phyloP scores from a whole-genome alignment of 2,113 vertebrate species.

The Macquaria australasica region DNA sequence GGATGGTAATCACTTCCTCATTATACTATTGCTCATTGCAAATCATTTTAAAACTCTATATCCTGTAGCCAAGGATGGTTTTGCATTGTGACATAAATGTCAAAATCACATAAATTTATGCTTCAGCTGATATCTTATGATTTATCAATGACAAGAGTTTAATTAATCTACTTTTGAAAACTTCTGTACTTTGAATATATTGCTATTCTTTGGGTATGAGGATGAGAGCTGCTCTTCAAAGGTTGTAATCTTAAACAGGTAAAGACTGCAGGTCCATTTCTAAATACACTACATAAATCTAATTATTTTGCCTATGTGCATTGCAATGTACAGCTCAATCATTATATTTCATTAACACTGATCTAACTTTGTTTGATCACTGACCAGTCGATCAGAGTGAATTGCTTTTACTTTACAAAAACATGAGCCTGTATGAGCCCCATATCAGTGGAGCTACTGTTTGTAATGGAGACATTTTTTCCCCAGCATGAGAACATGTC shows the following conservation, averaged over 20 bases:
- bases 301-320: not conserved
- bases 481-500: conserved; percentile 12
- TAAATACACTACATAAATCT: not conserved
- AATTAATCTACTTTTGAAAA: conserved; percentile 16
- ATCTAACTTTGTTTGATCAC: not conserved
- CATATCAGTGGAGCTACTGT: not conserved
- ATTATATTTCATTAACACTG: conserved; percentile 16
- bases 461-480: conserved; percentile 2
- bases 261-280: not conserved
- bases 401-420: not conserved
- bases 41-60: not conserved
- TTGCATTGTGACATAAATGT: not conserved
- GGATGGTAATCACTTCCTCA: conserved; percentile 31
- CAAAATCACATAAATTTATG: conserved; percentile 4
- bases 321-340: not conserved
- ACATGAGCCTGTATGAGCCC: not conserved
- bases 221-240: not conserved
- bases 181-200: not conserved
- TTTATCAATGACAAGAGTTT: not conserved
- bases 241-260: not conserved
- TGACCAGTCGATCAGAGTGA: not conserved
- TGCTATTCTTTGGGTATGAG: not conserved
- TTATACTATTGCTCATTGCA: not conserved
- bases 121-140: not conserved
- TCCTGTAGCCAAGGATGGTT: conserved; percentile 13